Base-by-base conservation (phyloP, 2,113 vertebrate species). In the Columba janthina region DNA sequence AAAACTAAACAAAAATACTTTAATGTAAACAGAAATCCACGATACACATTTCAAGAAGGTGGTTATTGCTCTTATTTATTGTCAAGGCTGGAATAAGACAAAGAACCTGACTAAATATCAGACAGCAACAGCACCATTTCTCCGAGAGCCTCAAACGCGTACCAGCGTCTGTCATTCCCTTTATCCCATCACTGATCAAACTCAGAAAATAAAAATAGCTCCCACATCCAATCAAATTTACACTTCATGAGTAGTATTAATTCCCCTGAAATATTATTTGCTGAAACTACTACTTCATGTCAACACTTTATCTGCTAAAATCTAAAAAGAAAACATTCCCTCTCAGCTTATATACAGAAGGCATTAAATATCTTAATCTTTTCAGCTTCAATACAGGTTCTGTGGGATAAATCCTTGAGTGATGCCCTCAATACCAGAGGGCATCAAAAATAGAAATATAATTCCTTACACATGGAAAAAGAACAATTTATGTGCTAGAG, bases 291-390 rank as follows among this genome's bases (percentile, higher is more conserved):
- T 48, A 66, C 18, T 79, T 85, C 13, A 24, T 19, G 21, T 58
- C 69, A 85, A 83, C 34, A 76, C 48, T 88, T 87, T 53, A 73
- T n/a, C 32, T 51, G 58, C 17, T 54, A 77, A 85, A 90, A 85
- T 29, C 32, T 67, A 78, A 48, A 69, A 82, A 26, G 15, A 91
- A 78, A 88, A 62, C 31, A 20, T 32, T 48, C 32, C 10, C 62
- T 83, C 36, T 73, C 36, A 58, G 22, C 28, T 84, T 82, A 61
- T 32, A 88, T 20, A 65, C 12, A 60, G 56, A 90, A 87, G n/a
- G 31, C 56, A 96, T 58, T 89, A 84, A 92, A 38, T 65, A 87
- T 57, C 73, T 94, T 89, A 85, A 93, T 89, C 77, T 69, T 34
- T 75, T 65, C 57, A 90, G 74, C 34, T 87, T 72, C 58, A 44